Evolutionary conservation across 2,113 vertebrate genomes (phyloP).

Genomic region (Colaptes auratus): DNA sequence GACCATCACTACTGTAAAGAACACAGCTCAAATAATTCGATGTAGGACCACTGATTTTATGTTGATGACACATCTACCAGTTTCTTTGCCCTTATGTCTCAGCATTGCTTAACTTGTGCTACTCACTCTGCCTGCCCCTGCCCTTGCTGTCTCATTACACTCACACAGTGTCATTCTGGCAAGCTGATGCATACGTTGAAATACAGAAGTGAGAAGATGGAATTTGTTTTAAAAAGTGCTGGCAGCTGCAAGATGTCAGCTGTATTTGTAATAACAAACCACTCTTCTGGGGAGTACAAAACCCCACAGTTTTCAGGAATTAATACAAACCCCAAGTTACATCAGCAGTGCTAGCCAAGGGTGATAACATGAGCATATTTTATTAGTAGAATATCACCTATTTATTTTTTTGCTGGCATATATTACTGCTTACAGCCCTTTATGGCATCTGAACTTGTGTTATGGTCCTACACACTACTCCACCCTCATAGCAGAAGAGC

Average conservation of each 20-base stretch:
- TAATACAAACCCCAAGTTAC: constrained; percentile 21
- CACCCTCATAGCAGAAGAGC: constrained; percentile 5
- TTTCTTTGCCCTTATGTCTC: background rate
- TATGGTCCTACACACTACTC: background rate
- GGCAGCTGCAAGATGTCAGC: constrained; percentile 33
- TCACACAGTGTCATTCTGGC: background rate
- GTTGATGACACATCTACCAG: background rate
- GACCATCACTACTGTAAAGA: background rate
- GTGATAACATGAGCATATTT: constrained; percentile 39
- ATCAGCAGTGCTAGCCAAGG: background rate
- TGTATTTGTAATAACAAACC: constrained; percentile 5
- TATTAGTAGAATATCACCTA: background rate
- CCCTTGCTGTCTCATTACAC: background rate
- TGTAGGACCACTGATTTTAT: background rate
- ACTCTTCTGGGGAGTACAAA: constrained; percentile 23
- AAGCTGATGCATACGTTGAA: background rate
- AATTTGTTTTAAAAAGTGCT: background rate
- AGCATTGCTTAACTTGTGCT: background rate
- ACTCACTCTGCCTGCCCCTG: background rate
- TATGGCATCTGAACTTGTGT: background rate
- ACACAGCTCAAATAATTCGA: background rate
- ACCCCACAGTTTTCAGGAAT: background rate
- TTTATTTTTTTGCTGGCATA: background rate
- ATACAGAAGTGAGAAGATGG: background rate
- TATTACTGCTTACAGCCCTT: background rate